phyloP scores from a whole-genome alignment of 92 coral and sea anemone genomes.

The Porites cylindrica region DNA sequence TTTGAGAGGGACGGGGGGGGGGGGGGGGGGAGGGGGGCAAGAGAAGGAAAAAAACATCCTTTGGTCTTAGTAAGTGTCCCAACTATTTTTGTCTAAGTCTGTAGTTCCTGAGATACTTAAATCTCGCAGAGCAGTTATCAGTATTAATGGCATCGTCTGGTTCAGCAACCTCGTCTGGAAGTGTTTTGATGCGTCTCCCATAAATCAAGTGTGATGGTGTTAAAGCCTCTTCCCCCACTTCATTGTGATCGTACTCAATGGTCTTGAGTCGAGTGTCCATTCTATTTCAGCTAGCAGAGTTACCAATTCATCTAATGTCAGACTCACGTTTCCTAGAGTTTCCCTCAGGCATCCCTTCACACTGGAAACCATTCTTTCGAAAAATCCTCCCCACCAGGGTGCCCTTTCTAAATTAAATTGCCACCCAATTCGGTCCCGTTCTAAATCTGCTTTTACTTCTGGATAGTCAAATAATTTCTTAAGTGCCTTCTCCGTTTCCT shows the following conservation, averaged over 20 bases:
- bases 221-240: constrained; percentile 12
- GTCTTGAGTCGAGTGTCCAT: constrained; percentile 4
- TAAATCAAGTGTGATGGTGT: constrained; percentile 25
- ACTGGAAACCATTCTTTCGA: too few relatives aligned
- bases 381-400: too few relatives aligned
- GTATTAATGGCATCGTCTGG: neutral
- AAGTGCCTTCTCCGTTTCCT: neutral
- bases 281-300: neutral
- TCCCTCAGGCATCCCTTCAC: constrained; percentile 23
- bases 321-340: constrained; percentile 32
- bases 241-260: constrained; percentile 4
- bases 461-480: neutral
- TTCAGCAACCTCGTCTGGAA: constrained; percentile 12
- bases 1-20: too few relatives aligned
- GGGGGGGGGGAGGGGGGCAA: too few relatives aligned
- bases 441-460: neutral
- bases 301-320: neutral
- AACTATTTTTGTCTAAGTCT: too few relatives aligned
- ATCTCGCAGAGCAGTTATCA: neutral
- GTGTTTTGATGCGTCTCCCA: neutral
- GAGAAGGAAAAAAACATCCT: too few relatives aligned
- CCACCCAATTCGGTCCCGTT: too few relatives aligned
- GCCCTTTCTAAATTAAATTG: too few relatives aligned
- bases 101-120: neutral
- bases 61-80: too few relatives aligned